A percentile compares a stretch with the other conserved stretches of the same genome.
Conservation (phyloP, 2,113 vertebrate species). For the Amazona vittata region DNA sequence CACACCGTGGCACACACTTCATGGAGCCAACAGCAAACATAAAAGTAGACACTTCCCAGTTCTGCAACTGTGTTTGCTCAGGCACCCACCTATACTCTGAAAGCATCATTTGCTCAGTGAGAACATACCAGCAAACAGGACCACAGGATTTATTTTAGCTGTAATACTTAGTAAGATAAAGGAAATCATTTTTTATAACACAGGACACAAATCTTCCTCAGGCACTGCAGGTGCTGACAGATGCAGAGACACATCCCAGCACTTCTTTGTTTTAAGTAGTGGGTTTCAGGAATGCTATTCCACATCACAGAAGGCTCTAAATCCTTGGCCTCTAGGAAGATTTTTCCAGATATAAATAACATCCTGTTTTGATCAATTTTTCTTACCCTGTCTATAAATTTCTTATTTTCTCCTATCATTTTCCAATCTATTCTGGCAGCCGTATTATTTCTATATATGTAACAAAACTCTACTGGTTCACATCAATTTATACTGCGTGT, state of each 20-base stretch:
- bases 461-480: not conserved
- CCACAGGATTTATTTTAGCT: not conserved
- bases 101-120: not conserved
- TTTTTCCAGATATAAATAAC: not conserved
- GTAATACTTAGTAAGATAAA: not conserved
- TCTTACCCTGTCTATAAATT: not conserved
- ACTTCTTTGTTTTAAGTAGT: not conserved
- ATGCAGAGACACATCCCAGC: not conserved
- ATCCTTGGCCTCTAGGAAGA: not conserved
- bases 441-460: not conserved
- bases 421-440: not conserved
- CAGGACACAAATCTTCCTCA: not conserved
- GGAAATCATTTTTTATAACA: not conserved
- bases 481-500: not conserved
- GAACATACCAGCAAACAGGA: not conserved
- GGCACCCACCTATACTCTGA: not conserved
- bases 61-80: not conserved
- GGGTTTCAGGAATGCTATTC: not conserved
- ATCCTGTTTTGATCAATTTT: not conserved
- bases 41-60: not conserved
- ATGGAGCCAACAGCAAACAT: not conserved
- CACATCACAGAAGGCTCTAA: not conserved
- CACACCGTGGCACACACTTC: too few relatives aligned
- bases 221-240: not conserved
- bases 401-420: not conserved